These are phyloP conservation scores for Cremastobaeus sp. DNA, from an alignment of 2,888 invertebrate species.

Conservation along the genomic window DNA sequence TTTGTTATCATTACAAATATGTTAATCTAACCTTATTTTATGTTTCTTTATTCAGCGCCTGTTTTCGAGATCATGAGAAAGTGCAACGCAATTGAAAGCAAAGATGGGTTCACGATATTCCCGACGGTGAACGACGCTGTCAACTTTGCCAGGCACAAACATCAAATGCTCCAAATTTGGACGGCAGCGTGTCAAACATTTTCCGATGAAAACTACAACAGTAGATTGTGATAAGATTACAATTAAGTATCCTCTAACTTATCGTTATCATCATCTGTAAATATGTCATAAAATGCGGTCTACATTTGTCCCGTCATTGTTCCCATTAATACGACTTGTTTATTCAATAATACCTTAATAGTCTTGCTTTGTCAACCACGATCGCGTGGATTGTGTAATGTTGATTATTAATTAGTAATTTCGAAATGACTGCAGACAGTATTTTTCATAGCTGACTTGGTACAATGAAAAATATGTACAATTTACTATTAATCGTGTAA, in stretches of 20 bases:
- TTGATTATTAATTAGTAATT: no score
- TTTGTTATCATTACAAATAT: no score
- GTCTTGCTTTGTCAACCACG: neutral
- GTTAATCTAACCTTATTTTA: no score
- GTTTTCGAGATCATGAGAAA: slow-evolving; percentile 83
- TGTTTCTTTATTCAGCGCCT: slow-evolving; percentile 83
- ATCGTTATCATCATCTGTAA: slow-evolving; percentile 34
- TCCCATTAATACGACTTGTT: no score
- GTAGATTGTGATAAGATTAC: slow-evolving; percentile 54
- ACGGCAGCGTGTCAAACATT: slow-evolving; percentile 59
- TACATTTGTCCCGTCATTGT: no score
- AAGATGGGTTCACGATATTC: slow-evolving; percentile 81
- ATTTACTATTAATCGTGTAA: no score
- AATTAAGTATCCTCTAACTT: neutral
- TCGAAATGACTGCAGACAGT: no score
- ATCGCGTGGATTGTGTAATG: no score
- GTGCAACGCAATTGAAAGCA: slow-evolving; percentile 81
- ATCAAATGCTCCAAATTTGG: slow-evolving; percentile 67
- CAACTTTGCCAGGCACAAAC: slow-evolving; percentile 71
- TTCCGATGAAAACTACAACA: slow-evolving; percentile 64
- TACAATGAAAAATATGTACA: no score
- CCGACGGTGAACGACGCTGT: slow-evolving; percentile 87
- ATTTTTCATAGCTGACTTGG: no score
- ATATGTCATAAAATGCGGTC: slow-evolving; percentile 17
- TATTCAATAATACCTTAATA: neutral